A percentile compares a stretch with the other conserved stretches of the same genome.
Conservation (phyloP, 2,797 vertebrate genomes). For the Bufotes viridis region DNA sequence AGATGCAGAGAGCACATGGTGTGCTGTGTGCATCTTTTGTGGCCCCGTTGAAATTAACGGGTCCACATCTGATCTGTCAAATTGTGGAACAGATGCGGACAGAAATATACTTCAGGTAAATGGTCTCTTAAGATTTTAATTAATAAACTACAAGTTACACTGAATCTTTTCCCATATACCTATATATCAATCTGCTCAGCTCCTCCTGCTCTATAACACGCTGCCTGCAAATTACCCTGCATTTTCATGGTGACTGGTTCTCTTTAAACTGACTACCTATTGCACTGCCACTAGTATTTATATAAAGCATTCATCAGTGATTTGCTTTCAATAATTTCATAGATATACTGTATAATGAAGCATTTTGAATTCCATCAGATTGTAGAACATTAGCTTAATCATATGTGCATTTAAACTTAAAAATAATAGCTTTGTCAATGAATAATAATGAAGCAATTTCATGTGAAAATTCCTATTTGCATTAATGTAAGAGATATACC, state of each 20-base stretch:
- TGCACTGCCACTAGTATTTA: neutral
- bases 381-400: slow-evolving; percentile 16
- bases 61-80: no score
- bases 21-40: no score
- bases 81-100: no score
- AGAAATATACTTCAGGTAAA: no score
- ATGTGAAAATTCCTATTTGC: slow-evolving; percentile 25
- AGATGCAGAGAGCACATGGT: no score
- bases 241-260: neutral
- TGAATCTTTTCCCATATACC: no score
- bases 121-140: no score
- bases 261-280: neutral
- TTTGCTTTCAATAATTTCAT: slow-evolving; percentile 17
- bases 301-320: neutral
- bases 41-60: no score
- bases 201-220: no score
- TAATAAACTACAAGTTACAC: no score
- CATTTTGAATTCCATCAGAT: slow-evolving; percentile 18
- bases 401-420: slow-evolving; percentile 18
- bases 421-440: slow-evolving; percentile 27
- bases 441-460: slow-evolving; percentile 20
- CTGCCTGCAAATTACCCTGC: no score
- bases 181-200: no score
- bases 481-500: slow-evolving; percentile 7
- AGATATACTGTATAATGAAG: slow-evolving; percentile 8